Evolutionary conservation across 1,140 invertebrate species (phyloP), one percentile per base, ranked within the genome.

Genomic region (Sycophaga agraensis): DNA sequence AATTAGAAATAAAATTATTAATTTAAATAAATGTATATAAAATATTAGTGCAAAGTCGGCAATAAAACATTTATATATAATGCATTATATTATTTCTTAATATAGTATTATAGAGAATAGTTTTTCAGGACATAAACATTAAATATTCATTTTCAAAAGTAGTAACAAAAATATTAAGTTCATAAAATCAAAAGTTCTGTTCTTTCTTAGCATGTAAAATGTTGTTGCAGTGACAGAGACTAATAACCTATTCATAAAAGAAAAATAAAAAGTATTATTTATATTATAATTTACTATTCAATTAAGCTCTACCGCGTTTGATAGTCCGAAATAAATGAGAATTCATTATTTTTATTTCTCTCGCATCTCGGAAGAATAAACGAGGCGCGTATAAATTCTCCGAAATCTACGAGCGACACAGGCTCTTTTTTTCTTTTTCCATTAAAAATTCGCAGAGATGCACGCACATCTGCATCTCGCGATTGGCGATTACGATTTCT

Each of bases 401-500:
- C 40, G 48, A 60, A 60, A 60, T 53, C 49, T 53, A 60, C 49
- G 58, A 60, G 58, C 40, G 40, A 53, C 58, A 60, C 49, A 28
- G n/a, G 35, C 21, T 7, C 34, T 43, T 49, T 37, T 53, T 60
- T 60, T 53, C 17, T 21, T 60, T 53, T 53, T 26, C 3, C 21
- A 7, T 53, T n/a, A 48, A 60, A 53, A 60, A 53, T 53, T 53
- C 43, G n/a, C n/a, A 37, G 31, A 60, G 58, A 60, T 60, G 49
- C 58, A 60, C 40, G 40, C 49, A 53, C 28, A 60, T 60, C 49
- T 60, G 58, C 49, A 60, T 53, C 49, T 51, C 31, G 58, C 58
- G 58, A 60, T 60, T 60, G 58, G 26, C 37, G 58, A 60, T 60
- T 60, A 60, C 58, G 40, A 53, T 60, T 60, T 60, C 58, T 60